Base-by-base conservation (phyloP, 2,888 invertebrate genomes). In the Caenorhabditis imperialis region DNA sequence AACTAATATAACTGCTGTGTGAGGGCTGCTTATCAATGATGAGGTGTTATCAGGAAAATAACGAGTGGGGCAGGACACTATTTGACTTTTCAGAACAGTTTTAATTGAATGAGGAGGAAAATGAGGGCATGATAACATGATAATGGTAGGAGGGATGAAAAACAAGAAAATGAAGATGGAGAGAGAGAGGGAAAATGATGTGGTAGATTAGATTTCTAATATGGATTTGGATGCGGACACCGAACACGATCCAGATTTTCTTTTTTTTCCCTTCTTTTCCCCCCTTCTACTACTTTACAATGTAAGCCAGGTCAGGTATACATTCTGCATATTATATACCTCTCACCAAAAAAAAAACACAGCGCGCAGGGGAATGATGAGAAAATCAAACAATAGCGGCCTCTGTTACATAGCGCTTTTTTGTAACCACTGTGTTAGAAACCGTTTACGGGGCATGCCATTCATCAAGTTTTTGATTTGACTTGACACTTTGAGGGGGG, bases 371-470 rank as follows among this genome's bases (percentile, higher is more conserved):
- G 18, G 20, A 38, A 50, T 67, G 67, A 67, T 67, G 67, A 67
- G 67, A 67, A 67, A 67, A 67, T 58, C 57, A 67, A 67, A 67
- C 67, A 67, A 67, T 57, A 67, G 67, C 7, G 7, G 10, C 55
- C 48, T 47, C 48, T 65, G 65, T 65, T 67, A 67, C 67, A 67
- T 65, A 38, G 65, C 65, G 57, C 54, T 42, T 42, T 42, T 30
- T 30, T 30, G 6, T 30, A 7, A 7, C 30, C 30, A 10, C 30
- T 10, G n/a, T 10, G 30, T 30, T 30, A 30, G 30, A 30, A 30
- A 30, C 30, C 30, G 30, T 30, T 30, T 30, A 30, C 30, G 30
- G 30, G 7, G 10, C 6, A 30, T 10, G 30, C 30, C 10, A 65
- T 65, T 50, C 65, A 54, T 65, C 65, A 65, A 57, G 50, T 50